Base-by-base conservation (phyloP, 2,113 vertebrate species). In the Pontoporia blainvillei region DNA sequence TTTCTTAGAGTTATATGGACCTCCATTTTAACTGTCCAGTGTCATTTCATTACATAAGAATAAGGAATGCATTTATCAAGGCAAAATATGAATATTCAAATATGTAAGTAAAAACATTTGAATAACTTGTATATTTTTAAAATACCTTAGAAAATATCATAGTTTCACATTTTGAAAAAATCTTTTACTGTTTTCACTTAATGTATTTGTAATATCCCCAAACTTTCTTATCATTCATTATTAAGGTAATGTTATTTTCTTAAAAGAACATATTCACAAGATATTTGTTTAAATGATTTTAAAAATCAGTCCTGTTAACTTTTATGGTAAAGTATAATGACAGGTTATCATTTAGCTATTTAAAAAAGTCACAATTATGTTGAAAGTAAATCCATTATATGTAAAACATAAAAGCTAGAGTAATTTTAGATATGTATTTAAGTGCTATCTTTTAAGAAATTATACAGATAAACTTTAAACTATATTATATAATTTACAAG, bases 381-480 rank as follows among this genome's bases (percentile, higher is more conserved):
- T 95, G 88, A 91, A 92, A 96, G 41, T 81, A 91, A 86, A 79
- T 79, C 69, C 59, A 82, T 81, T 79, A 69, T n/a, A 72, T 39
- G 59, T 52, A 86, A 79, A 66, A 82, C 82, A 95, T 59, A 90
- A 81, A 79, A 94, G 44, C 81, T 79, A 86, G 66, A 96, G 6
- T 91, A 90, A 69, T 75, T 86, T 96, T 81, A 88, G 62, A 6
- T 86, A 29, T 12, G 4, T 86, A 88, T 82, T 93, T 90, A 93
- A 93, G n/a, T 97, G 57, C 31, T 95, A 62, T 46, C 61, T 95
- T 96, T 90, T 54, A 90, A 96, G 71, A 76, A 94, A 83, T 73
- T 83, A 61, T 14, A 84, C 34, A 95, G 20, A 69, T 93, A 73
- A 87, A 41, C 31, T 92, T 95, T 85, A 86, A 88, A 85, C 31